Conservation (phyloP, 2,888 invertebrate species). For the Abscondita cerata region DNA sequence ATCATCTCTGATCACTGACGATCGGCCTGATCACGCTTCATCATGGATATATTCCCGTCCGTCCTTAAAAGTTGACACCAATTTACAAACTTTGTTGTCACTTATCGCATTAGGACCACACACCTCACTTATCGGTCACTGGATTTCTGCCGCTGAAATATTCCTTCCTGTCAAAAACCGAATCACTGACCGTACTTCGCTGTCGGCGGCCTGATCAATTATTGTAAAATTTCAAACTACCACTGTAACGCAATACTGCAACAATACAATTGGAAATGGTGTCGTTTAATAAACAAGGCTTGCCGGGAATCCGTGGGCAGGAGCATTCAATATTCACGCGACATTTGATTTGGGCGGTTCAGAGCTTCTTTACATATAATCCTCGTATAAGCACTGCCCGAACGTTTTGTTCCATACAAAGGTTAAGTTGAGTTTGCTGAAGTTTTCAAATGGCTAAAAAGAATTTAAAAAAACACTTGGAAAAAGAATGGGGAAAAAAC, state of each 20-base stretch:
- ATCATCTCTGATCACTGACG: too few relatives aligned
- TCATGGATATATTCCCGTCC: too few relatives aligned
- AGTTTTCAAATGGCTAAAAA: too few relatives aligned
- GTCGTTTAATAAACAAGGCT: not conserved
- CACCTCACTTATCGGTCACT: not conserved
- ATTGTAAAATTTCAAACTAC: not conserved
- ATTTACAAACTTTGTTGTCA: not conserved
- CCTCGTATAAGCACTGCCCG: too few relatives aligned
- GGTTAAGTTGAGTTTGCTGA: too few relatives aligned
- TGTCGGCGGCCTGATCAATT: not conserved
- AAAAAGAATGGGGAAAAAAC: too few relatives aligned
- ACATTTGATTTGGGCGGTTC: not conserved
- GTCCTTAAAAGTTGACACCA: too few relatives aligned
- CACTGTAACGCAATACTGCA: conserved; percentile 2
- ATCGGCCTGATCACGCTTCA: too few relatives aligned
- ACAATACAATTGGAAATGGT: not conserved
- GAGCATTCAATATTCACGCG: not conserved
- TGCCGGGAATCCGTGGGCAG: not conserved
- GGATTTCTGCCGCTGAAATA: too few relatives aligned
- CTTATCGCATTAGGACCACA: not conserved
- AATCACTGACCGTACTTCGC: conserved; percentile 5
- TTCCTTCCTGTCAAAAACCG: conserved; percentile 10
- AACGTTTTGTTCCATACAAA: too few relatives aligned
- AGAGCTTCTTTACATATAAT: not conserved
- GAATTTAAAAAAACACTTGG: too few relatives aligned